Evolutionary conservation across 2,113 vertebrate genomes (phyloP).

Genomic region (Oxygymnocypris stewartii): DNA sequence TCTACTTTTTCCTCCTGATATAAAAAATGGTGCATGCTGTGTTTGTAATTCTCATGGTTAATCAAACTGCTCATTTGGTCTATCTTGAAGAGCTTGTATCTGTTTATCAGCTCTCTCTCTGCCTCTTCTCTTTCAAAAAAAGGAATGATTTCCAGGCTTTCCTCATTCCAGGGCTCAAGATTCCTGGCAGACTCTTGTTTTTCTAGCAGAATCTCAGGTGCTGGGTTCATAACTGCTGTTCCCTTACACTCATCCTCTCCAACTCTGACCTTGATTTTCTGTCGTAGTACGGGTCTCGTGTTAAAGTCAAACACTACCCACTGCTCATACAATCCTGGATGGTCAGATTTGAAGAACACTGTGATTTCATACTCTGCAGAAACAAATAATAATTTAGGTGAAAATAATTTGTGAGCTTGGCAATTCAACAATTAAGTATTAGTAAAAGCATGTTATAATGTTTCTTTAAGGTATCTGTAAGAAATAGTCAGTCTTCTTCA

Average conservation of each 20-base stretch:
- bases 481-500: not conserved
- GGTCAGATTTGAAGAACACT: constrained; percentile 70
- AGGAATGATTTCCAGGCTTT: constrained; percentile 80
- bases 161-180: constrained; percentile 74
- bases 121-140: constrained; percentile 65
- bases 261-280: constrained; percentile 76
- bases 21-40: constrained; percentile 84
- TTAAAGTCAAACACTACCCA: constrained; percentile 88
- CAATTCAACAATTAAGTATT: not conserved
- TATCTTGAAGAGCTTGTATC: constrained; percentile 74
- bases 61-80: constrained; percentile 62
- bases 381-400: not conserved
- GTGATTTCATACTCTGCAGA: constrained; percentile 66
- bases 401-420: not conserved
- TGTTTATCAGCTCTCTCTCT: constrained; percentile 73
- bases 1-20: constrained; percentile 80
- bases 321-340: constrained; percentile 83
- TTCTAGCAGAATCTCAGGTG: not conserved
- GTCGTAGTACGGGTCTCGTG: constrained; percentile 79
- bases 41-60: constrained; percentile 76
- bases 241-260: constrained; percentile 55
- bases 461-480: not conserved
- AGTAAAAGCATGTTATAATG: not conserved
- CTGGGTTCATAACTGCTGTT: not conserved
- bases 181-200: not conserved